Conservation (phyloP, 1,140 invertebrate species). For the Caerostris extrusa region DNA sequence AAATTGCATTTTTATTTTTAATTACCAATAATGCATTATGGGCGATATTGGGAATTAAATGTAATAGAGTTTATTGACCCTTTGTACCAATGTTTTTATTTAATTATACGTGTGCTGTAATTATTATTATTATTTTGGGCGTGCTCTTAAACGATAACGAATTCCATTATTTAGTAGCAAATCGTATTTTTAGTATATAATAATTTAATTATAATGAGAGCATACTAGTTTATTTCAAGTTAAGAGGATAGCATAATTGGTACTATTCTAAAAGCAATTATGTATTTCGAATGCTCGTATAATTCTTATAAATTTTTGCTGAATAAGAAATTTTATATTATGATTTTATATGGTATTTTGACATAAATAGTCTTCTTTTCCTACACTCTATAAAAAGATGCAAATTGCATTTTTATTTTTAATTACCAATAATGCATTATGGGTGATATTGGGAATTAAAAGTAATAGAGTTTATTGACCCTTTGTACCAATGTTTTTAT, state of each 20-base stretch:
- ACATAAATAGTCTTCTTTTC: not conserved
- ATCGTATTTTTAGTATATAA: too few species aligned
- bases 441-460: not conserved
- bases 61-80: not conserved
- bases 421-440: not conserved
- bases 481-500: not conserved
- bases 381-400: not conserved
- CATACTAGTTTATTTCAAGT: too few species aligned
- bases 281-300: too few species aligned
- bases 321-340: too few species aligned
- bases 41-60: not conserved
- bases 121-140: too few species aligned
- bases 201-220: too few species aligned
- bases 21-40: not conserved
- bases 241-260: too few species aligned
- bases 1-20: not conserved
- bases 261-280: too few species aligned
- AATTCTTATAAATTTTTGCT: too few species aligned
- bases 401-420: not conserved
- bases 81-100: not conserved
- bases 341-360: too few species aligned
- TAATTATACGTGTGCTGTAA: not conserved
- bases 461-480: not conserved
- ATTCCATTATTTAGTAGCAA: too few species aligned
- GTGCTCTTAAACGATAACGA: too few species aligned